A percentile compares a stretch with the other conserved stretches of the same genome.
These are phyloP conservation scores for Melanotaenia boesemani DNA, from an alignment of 2,797 vertebrate species.

Conservation along the genomic window DNA sequence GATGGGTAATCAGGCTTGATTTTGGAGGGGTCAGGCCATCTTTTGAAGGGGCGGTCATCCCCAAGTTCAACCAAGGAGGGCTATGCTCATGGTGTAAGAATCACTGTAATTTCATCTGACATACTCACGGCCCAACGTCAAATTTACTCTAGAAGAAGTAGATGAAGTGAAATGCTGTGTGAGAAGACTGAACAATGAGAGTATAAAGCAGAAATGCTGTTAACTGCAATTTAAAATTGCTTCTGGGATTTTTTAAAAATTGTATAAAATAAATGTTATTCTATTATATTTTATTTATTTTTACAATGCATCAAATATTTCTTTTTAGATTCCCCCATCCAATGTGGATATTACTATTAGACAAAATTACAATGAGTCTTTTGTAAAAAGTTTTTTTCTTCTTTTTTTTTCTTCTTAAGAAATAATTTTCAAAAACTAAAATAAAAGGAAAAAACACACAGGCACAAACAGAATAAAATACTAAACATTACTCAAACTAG, in stretches of 20 bases:
- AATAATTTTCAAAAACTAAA: neutral
- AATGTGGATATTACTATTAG: neutral
- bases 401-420: neutral
- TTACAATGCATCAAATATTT: slow-evolving; percentile 7
- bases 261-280: neutral
- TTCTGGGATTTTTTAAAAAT: neutral
- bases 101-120: slow-evolving; percentile 59
- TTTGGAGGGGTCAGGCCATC: slow-evolving; percentile 79
- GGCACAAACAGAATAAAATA: neutral
- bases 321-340: neutral
- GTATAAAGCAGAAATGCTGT: slow-evolving; percentile 24
- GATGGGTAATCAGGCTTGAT: slow-evolving; percentile 87
- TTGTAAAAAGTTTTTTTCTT: neutral
- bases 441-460: neutral
- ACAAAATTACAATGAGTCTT: neutral
- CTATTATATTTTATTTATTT: slow-evolving; percentile 4
- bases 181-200: slow-evolving; percentile 33
- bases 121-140: slow-evolving; percentile 16
- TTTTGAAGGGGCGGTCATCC: slow-evolving; percentile 70
- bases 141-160: slow-evolving; percentile 23
- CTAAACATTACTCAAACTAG: neutral
- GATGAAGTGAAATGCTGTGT: slow-evolving; percentile 24
- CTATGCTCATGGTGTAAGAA: slow-evolving; percentile 38
- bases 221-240: slow-evolving; percentile 33
- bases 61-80: slow-evolving; percentile 62